Base-by-base conservation (phyloP, 23 tunicate genomes). In the Halocynthia roretzi region DNA sequence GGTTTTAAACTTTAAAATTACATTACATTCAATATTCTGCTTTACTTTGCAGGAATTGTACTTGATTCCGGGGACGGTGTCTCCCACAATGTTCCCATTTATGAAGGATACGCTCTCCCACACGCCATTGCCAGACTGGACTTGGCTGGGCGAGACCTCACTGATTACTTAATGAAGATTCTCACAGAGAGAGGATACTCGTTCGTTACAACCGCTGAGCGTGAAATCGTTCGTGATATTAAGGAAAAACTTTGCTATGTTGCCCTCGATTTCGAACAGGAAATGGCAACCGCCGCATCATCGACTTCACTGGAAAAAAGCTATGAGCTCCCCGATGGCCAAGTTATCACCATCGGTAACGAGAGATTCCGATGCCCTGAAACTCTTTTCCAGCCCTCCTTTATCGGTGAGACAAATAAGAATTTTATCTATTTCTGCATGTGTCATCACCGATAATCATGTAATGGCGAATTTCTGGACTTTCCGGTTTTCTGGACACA, bases 31-130 rank as follows among this genome's bases (percentile, higher is more conserved):
- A n/a, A 60, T 60, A 15, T n/a, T 60, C 18, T 17, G 18, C 64
- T 60, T 60, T 17, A 60, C 11, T 54, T 67, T 10, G 54, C 71
- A 87, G 94, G 96, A 31, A 90, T 93, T 76, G 98, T 93, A 15
- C 69, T 93, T 44, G 98, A 93, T 70, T 74, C 98, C 23, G 98
- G 98, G 18, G 98, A 93, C 52, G 98, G 98, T 83, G 98, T 93
- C 53, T 87, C 98, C 9, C 98, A 93, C 86, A 93, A 84, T 54
- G 98, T 93, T 20, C 98, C 98, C 68, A 93, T 93, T 53, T 93
- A 93, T 83, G 98, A 93, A 70, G 98, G 98, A 15, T 93, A 93
- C 58, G 98, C 98, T 23, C 94, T 93, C 61, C 98, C 98, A 11
- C 98, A 93, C 86, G 98, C 98, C 89, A 93, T 93, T 83, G 83